These are phyloP conservation scores for Cyprinodon tularosa DNA, from an alignment of 2,113 vertebrate genomes.

Conservation along the genomic window DNA sequence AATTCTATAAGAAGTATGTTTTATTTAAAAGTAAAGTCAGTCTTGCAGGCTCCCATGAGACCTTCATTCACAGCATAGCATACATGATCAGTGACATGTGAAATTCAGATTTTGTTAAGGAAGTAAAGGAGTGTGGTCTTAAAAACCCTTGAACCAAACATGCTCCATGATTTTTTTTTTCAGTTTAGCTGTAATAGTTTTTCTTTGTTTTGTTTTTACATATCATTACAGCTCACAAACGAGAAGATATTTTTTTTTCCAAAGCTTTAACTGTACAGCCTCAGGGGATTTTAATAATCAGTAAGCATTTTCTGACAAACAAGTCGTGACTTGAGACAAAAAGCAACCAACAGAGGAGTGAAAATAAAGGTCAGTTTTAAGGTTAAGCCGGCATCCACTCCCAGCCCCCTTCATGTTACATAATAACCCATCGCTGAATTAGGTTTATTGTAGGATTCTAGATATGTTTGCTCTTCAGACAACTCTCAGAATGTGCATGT, in stretches of 20 bases:
- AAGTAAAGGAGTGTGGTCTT: conserved; percentile 6
- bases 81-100: conserved; percentile 59
- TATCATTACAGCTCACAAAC: not conserved
- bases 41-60: conserved; percentile 41
- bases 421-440: conserved; percentile 58
- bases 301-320: conserved; percentile 11
- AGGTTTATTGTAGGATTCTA: conserved; percentile 37
- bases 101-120: conserved; percentile 35
- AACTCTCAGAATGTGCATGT: conserved; percentile 19
- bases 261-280: conserved; percentile 10
- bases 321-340: conserved; percentile 4
- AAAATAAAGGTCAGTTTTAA: conserved; percentile 26
- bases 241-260: not conserved
- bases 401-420: conserved; percentile 59
- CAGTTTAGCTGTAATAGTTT: not conserved
- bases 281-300: conserved; percentile 22
- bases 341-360: conserved; percentile 33
- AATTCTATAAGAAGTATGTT: not conserved
- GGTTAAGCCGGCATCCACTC: conserved; percentile 48
- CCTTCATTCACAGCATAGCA: conserved; percentile 27
- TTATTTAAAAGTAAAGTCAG: conserved; percentile 32
- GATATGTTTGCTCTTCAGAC: conserved; percentile 32
- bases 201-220: not conserved
- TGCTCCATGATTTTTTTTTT: not conserved
- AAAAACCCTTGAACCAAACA: not conserved